Evolutionary conservation across 2,113 vertebrate species (phyloP).

Genomic region (Oryctolagus cuniculus): mOryCun1.1 NC_091453.1:88446501-88447000

Average conservation of each 20-base stretch:
- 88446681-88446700: neutral
- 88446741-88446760: neutral
- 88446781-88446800: neutral
- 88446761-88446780: neutral
- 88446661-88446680: neutral
- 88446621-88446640: neutral
- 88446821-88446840: neutral
- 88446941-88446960: neutral
- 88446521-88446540: constrained; percentile 26
- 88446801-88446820: constrained; percentile 14
- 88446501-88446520: constrained; percentile 26
- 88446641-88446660: neutral
- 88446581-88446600: constrained; percentile 5
- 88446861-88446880: neutral
- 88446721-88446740: neutral
- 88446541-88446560: neutral
- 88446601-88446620: neutral
- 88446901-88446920: constrained; percentile 33
- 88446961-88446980: neutral
- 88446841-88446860: constrained; percentile 5
- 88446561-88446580: constrained; percentile 34
- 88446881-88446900: constrained; percentile 23
- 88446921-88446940: neutral
- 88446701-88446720: neutral
- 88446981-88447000: constrained; percentile 8